Evolutionary conservation across 2,888 invertebrate species (phyloP).

Genomic region (Emmelina monodactyla): DNA sequence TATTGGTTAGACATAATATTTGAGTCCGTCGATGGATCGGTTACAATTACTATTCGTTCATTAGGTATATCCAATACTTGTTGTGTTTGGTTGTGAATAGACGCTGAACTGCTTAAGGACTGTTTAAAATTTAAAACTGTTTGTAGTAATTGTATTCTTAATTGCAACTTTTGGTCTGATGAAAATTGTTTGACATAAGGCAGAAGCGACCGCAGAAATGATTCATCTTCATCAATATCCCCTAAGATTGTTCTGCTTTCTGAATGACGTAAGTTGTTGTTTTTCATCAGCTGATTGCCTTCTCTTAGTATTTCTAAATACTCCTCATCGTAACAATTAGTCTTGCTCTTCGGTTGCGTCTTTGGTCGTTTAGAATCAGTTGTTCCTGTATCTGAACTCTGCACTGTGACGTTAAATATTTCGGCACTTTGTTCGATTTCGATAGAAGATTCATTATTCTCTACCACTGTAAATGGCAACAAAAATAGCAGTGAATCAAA

Average conservation of each 20-base stretch:
- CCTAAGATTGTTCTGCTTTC: constrained; percentile 9
- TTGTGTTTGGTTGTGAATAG: too few species aligned
- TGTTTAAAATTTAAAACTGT: constrained; percentile 13
- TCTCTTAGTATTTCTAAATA: not conserved
- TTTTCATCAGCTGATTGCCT: constrained; percentile 2
- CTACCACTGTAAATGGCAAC: constrained; percentile 11
- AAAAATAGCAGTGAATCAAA: constrained; percentile 14
- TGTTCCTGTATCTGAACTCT: too few species aligned
- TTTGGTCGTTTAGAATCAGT: too few species aligned
- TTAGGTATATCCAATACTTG: too few species aligned
- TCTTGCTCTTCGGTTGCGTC: too few species aligned
- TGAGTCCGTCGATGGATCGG: too few species aligned
- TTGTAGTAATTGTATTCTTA: constrained; percentile 10
- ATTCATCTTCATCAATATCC: constrained; percentile 12
- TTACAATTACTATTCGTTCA: too few species aligned
- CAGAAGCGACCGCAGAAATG: constrained; percentile 15
- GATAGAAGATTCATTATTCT: constrained; percentile 11
- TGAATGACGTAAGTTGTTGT: too few species aligned
- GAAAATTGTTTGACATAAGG: constrained; percentile 14
- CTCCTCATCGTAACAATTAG: not conserved
- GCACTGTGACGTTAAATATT: constrained; percentile 1
- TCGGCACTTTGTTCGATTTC: constrained; percentile 13
- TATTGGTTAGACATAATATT: too few species aligned
- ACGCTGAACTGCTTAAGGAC: constrained; percentile 3
- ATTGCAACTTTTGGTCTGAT: constrained; percentile 14